Percentiles rank a stretch among this genome's conserved stretches.
These are phyloP conservation scores for Brachyptera risi DNA, from an alignment of 2,888 invertebrate species.

Conservation along the genomic window DNA sequence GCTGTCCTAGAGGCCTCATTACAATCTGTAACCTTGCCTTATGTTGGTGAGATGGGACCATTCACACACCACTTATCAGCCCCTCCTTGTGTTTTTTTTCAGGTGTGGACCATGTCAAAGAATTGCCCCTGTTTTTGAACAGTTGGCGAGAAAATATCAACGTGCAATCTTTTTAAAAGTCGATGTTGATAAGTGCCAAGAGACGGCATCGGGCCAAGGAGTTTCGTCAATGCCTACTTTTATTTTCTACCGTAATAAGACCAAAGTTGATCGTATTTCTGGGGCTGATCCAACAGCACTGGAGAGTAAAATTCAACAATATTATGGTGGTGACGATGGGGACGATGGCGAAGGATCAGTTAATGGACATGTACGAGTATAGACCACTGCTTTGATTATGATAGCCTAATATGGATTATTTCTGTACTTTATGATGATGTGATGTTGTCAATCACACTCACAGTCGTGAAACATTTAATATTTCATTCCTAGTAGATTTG, in stretches of 20 bases:
- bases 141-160: constrained; percentile 80
- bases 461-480: no score
- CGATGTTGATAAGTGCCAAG: constrained; percentile 90
- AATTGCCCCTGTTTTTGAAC: constrained; percentile 90
- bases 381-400: no score
- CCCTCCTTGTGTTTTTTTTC: no score
- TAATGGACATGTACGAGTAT: constrained; percentile 69
- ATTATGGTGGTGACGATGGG: constrained; percentile 63
- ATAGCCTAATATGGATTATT: no score
- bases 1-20: no score
- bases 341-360: constrained; percentile 57
- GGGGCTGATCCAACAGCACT: constrained; percentile 81
- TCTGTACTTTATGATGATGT: no score
- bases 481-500: constrained; percentile 22
- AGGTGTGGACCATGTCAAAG: constrained; percentile 97
- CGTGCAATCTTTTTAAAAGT: constrained; percentile 90
- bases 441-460: no score
- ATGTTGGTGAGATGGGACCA: background rate
- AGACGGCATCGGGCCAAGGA: constrained; percentile 81
- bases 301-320: constrained; percentile 86
- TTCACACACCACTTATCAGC: background rate
- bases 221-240: constrained; percentile 99
- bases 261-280: constrained; percentile 79
- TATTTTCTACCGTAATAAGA: constrained; percentile 85
- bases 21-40: background rate